Evolutionary conservation across 1,140 invertebrate species (phyloP).

Genomic region (Homarus americanus): DNA sequence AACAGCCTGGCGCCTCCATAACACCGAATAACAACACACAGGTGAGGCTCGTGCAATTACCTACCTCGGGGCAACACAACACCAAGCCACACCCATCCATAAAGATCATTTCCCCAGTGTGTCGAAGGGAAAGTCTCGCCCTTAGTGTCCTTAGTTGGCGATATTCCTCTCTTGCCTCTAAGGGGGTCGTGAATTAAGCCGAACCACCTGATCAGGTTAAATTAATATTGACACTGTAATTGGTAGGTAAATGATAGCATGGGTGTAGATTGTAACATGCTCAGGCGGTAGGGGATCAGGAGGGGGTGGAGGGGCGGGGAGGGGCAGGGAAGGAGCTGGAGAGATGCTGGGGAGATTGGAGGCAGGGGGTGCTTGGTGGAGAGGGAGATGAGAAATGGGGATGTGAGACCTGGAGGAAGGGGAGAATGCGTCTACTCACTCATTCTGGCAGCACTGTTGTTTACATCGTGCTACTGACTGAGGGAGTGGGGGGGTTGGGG

Average conservation of each 20-base stretch:
- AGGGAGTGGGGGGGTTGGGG: not conserved
- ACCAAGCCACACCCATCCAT: not conserved
- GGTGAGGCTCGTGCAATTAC: constrained; percentile 26
- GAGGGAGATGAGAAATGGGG: no score
- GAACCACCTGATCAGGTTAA: constrained; percentile 45
- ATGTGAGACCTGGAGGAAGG: not conserved
- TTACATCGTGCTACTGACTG: not conserved
- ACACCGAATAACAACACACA: constrained; percentile 11
- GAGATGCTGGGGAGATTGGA: not conserved
- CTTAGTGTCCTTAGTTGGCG: not conserved
- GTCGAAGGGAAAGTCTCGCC: not conserved
- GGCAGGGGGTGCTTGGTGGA: not conserved
- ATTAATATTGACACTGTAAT: constrained; percentile 53
- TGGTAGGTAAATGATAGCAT: constrained; percentile 30
- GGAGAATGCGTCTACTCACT: not conserved
- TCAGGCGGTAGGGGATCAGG: not conserved
- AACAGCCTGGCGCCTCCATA: constrained; percentile 13
- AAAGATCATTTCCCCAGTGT: not conserved
- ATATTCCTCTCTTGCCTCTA: not conserved
- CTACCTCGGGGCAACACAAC: constrained; percentile 1
- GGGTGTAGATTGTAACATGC: constrained; percentile 34
- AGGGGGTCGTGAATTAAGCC: constrained; percentile 37
- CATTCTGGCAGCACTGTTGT: no score
- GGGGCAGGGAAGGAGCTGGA: not conserved
- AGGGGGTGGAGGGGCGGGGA: not conserved